Base-by-base conservation (phyloP, 2,888 invertebrate species). In the Chamaedrilus cognettii region DNA sequence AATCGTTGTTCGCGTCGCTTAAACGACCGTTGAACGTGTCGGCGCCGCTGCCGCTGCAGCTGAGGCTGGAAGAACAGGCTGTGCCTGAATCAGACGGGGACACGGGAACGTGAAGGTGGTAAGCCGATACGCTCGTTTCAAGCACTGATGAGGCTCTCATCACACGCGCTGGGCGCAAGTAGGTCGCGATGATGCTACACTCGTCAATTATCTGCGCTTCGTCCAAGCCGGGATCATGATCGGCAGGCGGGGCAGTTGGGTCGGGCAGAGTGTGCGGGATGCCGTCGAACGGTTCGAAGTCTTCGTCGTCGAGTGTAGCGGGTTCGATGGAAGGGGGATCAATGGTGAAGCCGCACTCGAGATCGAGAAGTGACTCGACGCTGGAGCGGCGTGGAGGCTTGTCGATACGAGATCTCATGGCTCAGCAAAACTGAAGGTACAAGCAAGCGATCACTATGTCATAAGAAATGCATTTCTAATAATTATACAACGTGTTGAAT, bases 41-140 rank as follows among this genome's bases (percentile, higher is more conserved):
- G 55, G 23, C 28, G 11, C 19, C 23, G 55, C 55, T 52, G n/a
- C n/a, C n/a, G 42, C 42, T 42, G 42, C 42, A 42, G 42, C 42
- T 19, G 11, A 11, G 11, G 42, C 42, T 42, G 31, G 58, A 30
- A 7, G 58, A 58, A 30, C 32, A 32, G 30, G 32, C 58, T 2
- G 60, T 60, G 28, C 60, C 60, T 3, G 62, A 49, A 32, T 62
- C 64, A 28, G 64, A 59, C 42, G 64, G 64, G 7, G 64, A 52
- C 15, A 26, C 7, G 7, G 55, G 55, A 26, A 52, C 55, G 15
- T 52, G 55, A 52, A 52, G 55, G 26, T 52, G 26, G 42, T 42
- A 42, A 19, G 19, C 19, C 11, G 19, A 15, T 19, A 11, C 42
- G 19, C 11, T 23, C 15, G 55, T 19, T 19, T 7, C 15, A 7